phyloP scores from a whole-genome alignment of 2,113 vertebrate species.

The Typhlomys cinereus region DNA sequence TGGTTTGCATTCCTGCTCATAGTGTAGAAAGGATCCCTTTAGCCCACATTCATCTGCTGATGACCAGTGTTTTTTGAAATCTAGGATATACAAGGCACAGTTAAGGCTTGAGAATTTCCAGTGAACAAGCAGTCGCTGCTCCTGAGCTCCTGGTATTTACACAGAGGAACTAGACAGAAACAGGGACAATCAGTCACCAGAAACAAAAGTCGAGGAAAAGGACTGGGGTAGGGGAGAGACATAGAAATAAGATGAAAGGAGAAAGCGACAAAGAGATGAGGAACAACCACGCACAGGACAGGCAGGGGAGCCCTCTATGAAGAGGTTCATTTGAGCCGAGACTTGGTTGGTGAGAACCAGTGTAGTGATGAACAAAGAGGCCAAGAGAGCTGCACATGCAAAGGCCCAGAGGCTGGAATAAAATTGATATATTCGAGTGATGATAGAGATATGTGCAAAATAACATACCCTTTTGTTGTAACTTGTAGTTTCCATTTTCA shows the following conservation, averaged over 20 bases:
- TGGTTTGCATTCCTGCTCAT: not conserved
- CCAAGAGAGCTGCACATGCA: accelerated
- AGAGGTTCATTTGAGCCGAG: not conserved
- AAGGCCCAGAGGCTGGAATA: not conserved
- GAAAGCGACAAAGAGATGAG: not conserved
- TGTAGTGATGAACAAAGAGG: not conserved
- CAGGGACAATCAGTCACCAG: not conserved
- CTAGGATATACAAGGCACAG: not conserved
- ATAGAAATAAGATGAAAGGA: not conserved
- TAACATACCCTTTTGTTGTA: not conserved
- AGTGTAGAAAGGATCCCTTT: not conserved
- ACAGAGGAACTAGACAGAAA: not conserved
- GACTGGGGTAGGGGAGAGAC: not conserved
- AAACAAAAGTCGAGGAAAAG: not conserved
- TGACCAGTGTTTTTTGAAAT: not conserved
- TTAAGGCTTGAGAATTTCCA: not conserved
- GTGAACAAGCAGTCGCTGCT: not conserved
- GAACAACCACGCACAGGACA: accelerated
- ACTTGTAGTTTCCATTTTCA: not conserved
- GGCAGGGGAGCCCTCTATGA: not conserved
- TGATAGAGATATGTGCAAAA: not conserved
- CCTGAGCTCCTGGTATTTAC: not conserved
- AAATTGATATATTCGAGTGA: not conserved
- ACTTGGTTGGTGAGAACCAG: not conserved
- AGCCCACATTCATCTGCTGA: not conserved